Base-by-base conservation (phyloP, 2,797 vertebrate species). In the Myotis vivesi region DNA sequence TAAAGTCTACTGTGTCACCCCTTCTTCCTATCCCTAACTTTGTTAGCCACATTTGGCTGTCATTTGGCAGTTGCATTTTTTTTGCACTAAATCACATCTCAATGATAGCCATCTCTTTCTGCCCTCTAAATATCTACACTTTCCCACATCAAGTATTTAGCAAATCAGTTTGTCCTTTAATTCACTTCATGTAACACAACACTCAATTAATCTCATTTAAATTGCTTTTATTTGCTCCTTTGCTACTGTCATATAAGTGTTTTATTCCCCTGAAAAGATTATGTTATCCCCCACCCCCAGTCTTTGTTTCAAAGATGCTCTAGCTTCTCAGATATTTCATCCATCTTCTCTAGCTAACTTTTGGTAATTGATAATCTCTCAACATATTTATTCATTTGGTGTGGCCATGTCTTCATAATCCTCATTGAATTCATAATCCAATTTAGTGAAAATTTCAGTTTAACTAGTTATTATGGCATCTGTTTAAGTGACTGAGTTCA, bases 131-230 rank as follows among this genome's bases (percentile, higher is more conserved):
- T 82, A 72, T 5, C 8, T 89, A 20, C n/a, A 92, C 81, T 90
- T 90, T 11, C 15, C 22, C 72, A 83, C 16, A 77, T 55, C 59
- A 85, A 82, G 51, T 88, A 72, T 87, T 92, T 85, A 17, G 89
- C 68, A 93, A 89, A 77, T 69, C 23, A 25, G 6, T 53, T 44
- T 92, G 62, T 79, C 69, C 49, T 88, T 96, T 91, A 88, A n/a
- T 94, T 87, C 23, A 87, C 87, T 91, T 94, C 36, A 55, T 93
- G 30, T 85, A 80, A 87, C 6, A 86, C 28, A 82, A 79, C 66
- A 22, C 25, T 82, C 51, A 92, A 66, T 82, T 92, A 92, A 41
- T 46, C 4, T 17, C 46, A 49, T 85, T 89, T 68, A 91, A 83
- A 93, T 77, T 89, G 73, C 5, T 85, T 30, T 89, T 59, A 62